Evolutionary conservation across 2,888 invertebrate genomes (phyloP), one percentile per base, ranked within the genome.

Genomic region (Epiblema foenella): DNA sequence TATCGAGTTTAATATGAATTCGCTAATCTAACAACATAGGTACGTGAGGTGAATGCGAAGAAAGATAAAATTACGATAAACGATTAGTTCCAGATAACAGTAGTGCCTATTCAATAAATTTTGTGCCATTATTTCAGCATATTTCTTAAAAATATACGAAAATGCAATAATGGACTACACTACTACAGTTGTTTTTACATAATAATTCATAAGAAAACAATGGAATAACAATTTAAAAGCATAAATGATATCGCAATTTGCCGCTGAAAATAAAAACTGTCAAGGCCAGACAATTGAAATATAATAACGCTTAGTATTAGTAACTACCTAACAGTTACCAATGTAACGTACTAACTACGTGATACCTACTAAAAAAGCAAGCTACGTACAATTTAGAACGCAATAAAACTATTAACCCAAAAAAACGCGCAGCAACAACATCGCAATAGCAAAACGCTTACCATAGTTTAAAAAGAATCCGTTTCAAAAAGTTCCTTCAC

Each of bases 331-430:
- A 46, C 46, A 68, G n/a, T 24, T 64, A 58, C 58, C 63, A 24
- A 58, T 51, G 15, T 29, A 18, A 69, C 51, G 17, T 51, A 67
- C 51, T 39, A 49, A 7, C 49, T 63, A 57, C 63, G 46, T 57
- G 63, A 69, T 64, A 52, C n/a, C n/a, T n/a, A n/a, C 42, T 49
- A 63, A 69, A 69, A 57, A 57, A 63, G 52, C 54, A 52, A 59
- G 59, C 51, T 52, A 57, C 52, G 63, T 69, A 57, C 51, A 68
- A 68, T 54, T 60, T 64, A 39, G n/a, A 24, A 69, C 69, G 69
- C 69, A 69, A 64, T 69, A 69, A 58, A 69, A 68, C 24, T 29
- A 24, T 59, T 17, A 52, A 39, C 29, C 2, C 24, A 52, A 8
- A 51, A 64, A 69, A 57, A 58, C 69, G 69, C 69, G 3, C 12